Percentiles rank a stretch among this genome's conserved stretches.
Conservation (phyloP, 92 coral and sea anemone species). For the Heliopora coerulea region DNA sequence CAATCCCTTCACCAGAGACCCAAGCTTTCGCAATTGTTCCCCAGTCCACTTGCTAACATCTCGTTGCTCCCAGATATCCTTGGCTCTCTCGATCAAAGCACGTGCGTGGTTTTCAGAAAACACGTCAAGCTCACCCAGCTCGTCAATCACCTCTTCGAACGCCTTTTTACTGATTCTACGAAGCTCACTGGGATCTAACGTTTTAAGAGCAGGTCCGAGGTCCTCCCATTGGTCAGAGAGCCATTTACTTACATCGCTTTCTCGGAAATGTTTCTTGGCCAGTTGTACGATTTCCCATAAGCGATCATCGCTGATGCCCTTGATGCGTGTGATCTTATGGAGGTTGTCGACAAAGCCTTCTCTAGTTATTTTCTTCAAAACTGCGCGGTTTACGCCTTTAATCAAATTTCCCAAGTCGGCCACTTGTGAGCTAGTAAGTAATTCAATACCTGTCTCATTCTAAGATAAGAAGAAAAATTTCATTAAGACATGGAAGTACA, state of each 20-base stretch:
- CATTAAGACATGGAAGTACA: too few relatives aligned
- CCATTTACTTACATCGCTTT: constrained; percentile 92
- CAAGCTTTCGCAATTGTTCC: constrained; percentile 76
- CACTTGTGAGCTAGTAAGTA: constrained; percentile 68
- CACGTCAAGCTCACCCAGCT: constrained; percentile 60
- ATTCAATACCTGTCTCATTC: constrained; percentile 88
- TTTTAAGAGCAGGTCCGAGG: constrained; percentile 88
- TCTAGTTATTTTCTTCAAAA: constrained; percentile 69
- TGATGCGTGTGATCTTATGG: constrained; percentile 76
- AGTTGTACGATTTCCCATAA: constrained; percentile 73
- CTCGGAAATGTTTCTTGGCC: constrained; percentile 79
- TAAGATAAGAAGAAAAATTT: constrained; percentile 24
- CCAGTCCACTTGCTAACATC: constrained; percentile 87
- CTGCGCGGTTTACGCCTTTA: constrained; percentile 72
- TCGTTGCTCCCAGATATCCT: constrained; percentile 70
- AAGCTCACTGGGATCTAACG: constrained; percentile 77
- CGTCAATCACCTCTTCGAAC: constrained; percentile 75
- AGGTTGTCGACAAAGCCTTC: constrained; percentile 83
- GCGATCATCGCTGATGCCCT: constrained; percentile 68
- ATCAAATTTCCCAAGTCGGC: constrained; percentile 87
- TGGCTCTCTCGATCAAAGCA: constrained; percentile 76
- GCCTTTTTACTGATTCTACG: constrained; percentile 76
- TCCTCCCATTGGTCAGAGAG: constrained; percentile 79
- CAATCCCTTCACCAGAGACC: constrained; percentile 86
- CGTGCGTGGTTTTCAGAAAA: constrained; percentile 77